Evolutionary conservation across 2,113 vertebrate species (phyloP), one percentile per base, ranked within the genome.

Genomic region (Benitochromis conjunctus): DNA sequence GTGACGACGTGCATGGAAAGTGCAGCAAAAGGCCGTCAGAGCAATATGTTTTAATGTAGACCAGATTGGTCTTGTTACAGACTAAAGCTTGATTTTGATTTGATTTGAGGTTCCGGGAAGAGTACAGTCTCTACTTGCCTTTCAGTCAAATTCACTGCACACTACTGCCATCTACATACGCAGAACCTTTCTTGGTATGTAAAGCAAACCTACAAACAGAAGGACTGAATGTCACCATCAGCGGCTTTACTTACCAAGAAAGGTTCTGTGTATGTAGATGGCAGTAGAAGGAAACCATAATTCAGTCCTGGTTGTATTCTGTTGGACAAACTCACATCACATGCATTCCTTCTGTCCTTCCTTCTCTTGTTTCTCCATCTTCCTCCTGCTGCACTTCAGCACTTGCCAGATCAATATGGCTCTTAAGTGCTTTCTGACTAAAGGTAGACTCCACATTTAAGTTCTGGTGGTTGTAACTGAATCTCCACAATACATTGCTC

Each of bases 401-500:
- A 71, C 21, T n/a, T 46, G 13, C 21, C 12, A 24, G 38, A 71
- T 71, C 64, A 71, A 71, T 71, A 16, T 9, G 8, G 53, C 60
- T 87, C 60, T 82, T 87, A 92, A 95, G 91, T 93, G 92, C 91
- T 82, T 88, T 92, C 93, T 92, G 89, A 91, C 92, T 93, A 86
- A 94, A 91, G 85, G 91, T 92, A 94, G 90, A 95, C 91, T 93
- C 91, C 89, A 94, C 88, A 88, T 94, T 94, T 89, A 91, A 91
- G 92, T 91, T 85, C 79, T 60, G 87, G 74, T 85, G 84, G 74
- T 86, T 84, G 88, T 91, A 94, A 91, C 83, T 88, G 87, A 86
- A 91, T 87, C 87, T 83, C 74, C 71, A 82, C 88, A 92, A 91
- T 92, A 86, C 82, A 58, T 12, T 8, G 9, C 76, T 87, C 85